phyloP scores from a whole-genome alignment of 2,113 vertebrate species.

The Scalopus aquaticus region DNA sequence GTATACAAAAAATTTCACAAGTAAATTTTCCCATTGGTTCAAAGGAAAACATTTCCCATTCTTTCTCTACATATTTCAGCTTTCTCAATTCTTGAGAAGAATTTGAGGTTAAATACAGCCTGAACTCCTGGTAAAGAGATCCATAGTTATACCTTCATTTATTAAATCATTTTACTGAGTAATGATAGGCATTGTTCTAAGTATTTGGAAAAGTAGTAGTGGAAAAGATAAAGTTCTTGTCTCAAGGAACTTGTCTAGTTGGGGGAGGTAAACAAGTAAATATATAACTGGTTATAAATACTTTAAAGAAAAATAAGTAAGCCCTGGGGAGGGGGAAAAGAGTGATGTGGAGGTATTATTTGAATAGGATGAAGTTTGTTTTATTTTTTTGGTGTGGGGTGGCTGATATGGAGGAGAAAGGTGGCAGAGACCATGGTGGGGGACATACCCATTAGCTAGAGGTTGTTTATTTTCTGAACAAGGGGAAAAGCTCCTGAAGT shows the following conservation, averaged over 20 bases:
- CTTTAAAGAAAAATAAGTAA: conserved; percentile 17
- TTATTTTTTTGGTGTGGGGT: too few relatives aligned
- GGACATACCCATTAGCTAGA: too few relatives aligned
- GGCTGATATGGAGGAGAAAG: too few relatives aligned
- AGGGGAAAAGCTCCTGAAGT: too few relatives aligned
- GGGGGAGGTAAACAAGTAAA: neutral
- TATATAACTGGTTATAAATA: neutral
- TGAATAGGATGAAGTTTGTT: neutral
- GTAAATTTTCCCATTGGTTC: conserved; percentile 23
- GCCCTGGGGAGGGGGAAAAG: neutral
- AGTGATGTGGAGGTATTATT: neutral
- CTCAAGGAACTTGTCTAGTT: conserved; percentile 15
- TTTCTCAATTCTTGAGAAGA: conserved; percentile 37
- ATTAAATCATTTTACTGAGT: conserved; percentile 18
- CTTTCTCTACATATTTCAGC: conserved; percentile 8
- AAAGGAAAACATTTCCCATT: neutral
- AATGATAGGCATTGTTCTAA: conserved; percentile 38
- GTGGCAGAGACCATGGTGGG: too few relatives aligned
- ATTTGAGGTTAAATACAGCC: conserved; percentile 16
- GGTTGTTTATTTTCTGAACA: too few relatives aligned
- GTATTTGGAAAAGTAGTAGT: neutral
- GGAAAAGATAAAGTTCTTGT: conserved; percentile 15
- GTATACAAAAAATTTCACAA: neutral
- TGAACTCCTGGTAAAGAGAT: neutral
- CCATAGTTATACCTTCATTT: neutral